phyloP scores from a whole-genome alignment of 2,113 vertebrate species.

The Paramormyrops kingsleyae region DNA sequence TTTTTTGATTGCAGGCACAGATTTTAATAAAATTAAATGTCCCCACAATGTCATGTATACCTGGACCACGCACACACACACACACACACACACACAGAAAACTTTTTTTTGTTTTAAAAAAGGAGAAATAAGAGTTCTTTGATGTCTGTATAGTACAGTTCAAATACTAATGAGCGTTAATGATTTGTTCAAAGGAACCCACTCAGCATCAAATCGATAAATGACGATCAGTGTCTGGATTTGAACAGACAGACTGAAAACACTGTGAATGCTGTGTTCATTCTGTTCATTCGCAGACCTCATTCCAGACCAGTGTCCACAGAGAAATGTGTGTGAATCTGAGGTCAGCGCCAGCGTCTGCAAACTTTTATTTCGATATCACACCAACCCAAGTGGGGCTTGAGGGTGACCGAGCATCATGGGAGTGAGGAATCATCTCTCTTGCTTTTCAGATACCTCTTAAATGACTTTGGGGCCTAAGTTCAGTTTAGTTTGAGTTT shows the following conservation, averaged over 20 bases:
- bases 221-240: not conserved
- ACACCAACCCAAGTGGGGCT: not conserved
- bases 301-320: not conserved
- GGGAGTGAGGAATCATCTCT: not conserved
- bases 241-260: not conserved
- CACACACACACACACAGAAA: not conserved
- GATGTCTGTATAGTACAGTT: not conserved
- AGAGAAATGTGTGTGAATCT: not conserved
- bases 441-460: not conserved
- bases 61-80: not conserved
- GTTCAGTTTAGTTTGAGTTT: not conserved
- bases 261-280: not conserved
- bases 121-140: not conserved
- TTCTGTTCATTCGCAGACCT: not conserved
- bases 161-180: not conserved
- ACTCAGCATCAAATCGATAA: not conserved
- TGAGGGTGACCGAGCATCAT: not conserved
- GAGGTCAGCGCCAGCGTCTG: not conserved
- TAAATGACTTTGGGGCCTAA: slow-evolving; percentile 1
- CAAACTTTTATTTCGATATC: slow-evolving; percentile 1
- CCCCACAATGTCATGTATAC: too few relatives aligned
- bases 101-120: not conserved
- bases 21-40: too few relatives aligned
- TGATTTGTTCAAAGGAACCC: slow-evolving; percentile 4
- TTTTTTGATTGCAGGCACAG: too few relatives aligned